These are phyloP conservation scores for Damaliscus lunatus DNA, from an alignment of 2,113 vertebrate species.

Conservation along the genomic window DNA sequence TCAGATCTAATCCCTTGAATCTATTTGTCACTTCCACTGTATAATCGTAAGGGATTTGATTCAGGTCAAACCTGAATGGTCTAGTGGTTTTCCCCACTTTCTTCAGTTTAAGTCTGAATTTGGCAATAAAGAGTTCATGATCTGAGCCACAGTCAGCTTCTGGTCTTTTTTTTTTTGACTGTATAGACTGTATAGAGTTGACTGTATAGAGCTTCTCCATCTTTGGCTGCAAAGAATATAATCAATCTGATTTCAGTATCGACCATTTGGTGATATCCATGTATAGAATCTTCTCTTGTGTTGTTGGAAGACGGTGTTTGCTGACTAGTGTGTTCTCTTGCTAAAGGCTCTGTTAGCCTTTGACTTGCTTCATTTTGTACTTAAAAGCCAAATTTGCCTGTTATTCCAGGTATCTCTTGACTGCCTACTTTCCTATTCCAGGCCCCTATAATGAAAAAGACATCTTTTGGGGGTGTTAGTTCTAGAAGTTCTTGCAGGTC, in stretches of 20 bases:
- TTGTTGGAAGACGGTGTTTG: not conserved
- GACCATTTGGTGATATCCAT: not conserved
- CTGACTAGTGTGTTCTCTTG: not conserved
- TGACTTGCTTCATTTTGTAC: not conserved
- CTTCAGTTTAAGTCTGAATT: not conserved
- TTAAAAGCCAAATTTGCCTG: not conserved
- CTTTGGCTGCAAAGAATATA: not conserved
- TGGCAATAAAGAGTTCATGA: not conserved
- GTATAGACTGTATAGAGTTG: not conserved
- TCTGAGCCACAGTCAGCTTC: not conserved
- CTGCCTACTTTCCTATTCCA: not conserved
- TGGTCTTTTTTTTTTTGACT: not conserved
- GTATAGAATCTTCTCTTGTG: not conserved
- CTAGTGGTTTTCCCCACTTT: not conserved
- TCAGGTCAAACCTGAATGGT: not conserved
- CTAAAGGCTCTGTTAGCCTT: not conserved
- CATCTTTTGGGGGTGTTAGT: not conserved
- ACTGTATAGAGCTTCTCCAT: not conserved
- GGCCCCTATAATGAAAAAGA: not conserved
- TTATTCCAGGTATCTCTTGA: not conserved
- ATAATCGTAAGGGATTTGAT: not conserved
- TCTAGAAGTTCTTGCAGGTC: not conserved
- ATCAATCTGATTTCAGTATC: not conserved
- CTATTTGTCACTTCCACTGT: not conserved
- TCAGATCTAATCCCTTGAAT: not conserved